phyloP scores from a whole-genome alignment of 2,113 vertebrate species.

The Cololabis saira region DNA sequence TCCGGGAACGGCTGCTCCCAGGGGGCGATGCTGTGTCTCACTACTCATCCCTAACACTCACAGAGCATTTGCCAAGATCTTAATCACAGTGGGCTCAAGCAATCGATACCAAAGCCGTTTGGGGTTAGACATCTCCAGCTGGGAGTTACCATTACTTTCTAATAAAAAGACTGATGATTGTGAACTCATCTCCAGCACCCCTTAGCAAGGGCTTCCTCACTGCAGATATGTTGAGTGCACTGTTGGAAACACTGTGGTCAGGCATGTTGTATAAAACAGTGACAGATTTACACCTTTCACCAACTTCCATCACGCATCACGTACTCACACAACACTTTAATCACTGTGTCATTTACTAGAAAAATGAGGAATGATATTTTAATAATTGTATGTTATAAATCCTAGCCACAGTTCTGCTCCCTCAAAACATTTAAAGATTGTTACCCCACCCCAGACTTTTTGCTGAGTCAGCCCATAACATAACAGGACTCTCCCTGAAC shows the following conservation, averaged over 20 bases:
- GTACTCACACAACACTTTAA: neutral
- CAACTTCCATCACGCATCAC: too few relatives aligned
- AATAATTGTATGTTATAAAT: neutral
- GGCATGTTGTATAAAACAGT: too few relatives aligned
- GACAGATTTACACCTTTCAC: too few relatives aligned
- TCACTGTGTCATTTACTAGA: neutral
- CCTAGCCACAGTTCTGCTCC: neutral
- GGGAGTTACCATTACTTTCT: slow-evolving; percentile 74
- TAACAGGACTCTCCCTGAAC: neutral
- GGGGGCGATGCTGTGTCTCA: neutral
- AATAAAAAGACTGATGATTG: slow-evolving; percentile 68
- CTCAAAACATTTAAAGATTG: slow-evolving; percentile 20
- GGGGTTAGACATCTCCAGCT: slow-evolving; percentile 53
- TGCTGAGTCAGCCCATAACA: slow-evolving; percentile 38
- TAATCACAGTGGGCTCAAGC: slow-evolving; percentile 55
- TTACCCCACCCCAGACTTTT: slow-evolving; percentile 10
- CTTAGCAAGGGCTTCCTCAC: slow-evolving; percentile 43
- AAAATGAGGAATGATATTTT: neutral
- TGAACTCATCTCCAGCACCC: slow-evolving; percentile 47
- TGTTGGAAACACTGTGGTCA: neutral
- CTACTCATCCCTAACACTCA: slow-evolving; percentile 9
- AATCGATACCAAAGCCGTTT: slow-evolving; percentile 66
- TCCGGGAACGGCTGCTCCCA: too few relatives aligned
- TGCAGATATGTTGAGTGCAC: slow-evolving; percentile 48
- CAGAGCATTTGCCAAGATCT: slow-evolving; percentile 60